Conservation (phyloP, 92 coral and sea anemone species). For the Scolanthus callimorphus region DNA sequence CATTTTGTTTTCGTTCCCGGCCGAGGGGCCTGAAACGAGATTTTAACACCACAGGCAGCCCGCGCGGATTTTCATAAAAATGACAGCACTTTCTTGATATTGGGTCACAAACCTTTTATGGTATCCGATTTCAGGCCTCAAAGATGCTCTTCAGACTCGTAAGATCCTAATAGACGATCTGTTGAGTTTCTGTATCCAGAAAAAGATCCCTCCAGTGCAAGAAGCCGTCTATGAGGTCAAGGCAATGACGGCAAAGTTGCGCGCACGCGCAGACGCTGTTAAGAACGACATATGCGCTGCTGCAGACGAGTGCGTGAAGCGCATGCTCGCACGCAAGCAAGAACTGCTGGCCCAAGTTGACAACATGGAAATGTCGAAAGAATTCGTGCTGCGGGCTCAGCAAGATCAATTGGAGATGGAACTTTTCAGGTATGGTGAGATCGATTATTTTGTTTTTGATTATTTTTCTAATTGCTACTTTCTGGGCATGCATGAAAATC, state of each 20-base stretch:
- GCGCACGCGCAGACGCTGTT: slow-evolving; percentile 44
- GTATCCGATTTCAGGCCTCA: slow-evolving; percentile 52
- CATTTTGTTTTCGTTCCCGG: too few relatives aligned
- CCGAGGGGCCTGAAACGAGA: too few relatives aligned
- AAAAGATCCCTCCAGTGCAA: slow-evolving; percentile 84
- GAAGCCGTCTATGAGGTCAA: slow-evolving; percentile 89
- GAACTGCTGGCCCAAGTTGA: slow-evolving; percentile 72
- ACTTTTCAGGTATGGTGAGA: slow-evolving; percentile 46
- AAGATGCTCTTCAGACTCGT: slow-evolving; percentile 79
- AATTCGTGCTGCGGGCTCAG: slow-evolving; percentile 64
- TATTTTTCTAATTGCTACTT: too few relatives aligned
- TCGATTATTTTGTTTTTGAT: too few relatives aligned
- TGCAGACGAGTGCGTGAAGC: slow-evolving; percentile 75
- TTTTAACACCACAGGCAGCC: too few relatives aligned
- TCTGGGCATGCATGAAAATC: too few relatives aligned
- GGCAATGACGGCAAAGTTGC: slow-evolving; percentile 84
- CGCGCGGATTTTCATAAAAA: too few relatives aligned
- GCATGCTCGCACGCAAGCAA: slow-evolving; percentile 70
- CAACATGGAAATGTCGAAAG: slow-evolving; percentile 59
- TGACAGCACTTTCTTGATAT: too few relatives aligned
- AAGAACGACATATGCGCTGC: slow-evolving; percentile 42
- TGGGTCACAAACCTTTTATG: too few relatives aligned
- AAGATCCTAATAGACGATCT: slow-evolving; percentile 74
- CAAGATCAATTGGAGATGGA: slow-evolving; percentile 78
- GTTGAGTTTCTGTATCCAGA: slow-evolving; percentile 57